A percentile compares a stretch with the other conserved stretches of the same genome.
phyloP scores from a whole-genome alignment of 2,888 invertebrate species.

The Seira sanloemensis region DNA sequence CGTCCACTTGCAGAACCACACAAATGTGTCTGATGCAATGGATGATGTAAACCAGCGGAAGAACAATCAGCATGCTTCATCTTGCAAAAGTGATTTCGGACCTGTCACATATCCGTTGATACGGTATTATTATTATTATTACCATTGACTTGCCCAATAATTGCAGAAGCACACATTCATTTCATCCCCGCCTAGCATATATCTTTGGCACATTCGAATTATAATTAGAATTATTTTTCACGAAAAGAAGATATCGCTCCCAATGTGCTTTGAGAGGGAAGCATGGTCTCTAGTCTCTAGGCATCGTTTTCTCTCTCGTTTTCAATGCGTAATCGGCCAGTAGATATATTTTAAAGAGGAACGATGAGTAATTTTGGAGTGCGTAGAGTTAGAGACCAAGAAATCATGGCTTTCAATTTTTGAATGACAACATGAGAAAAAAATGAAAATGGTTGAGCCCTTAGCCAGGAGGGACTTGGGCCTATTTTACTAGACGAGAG shows the following conservation, averaged over 20 bases:
- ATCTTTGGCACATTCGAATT: constrained; percentile 10
- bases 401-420: too few relatives aligned
- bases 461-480: too few relatives aligned
- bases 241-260: not conserved
- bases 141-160: not conserved
- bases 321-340: too few relatives aligned
- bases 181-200: constrained; percentile 10
- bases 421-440: too few relatives aligned
- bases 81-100: not conserved
- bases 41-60: constrained; percentile 30
- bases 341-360: too few relatives aligned
- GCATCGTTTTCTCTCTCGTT: constrained; percentile 10
- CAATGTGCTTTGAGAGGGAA: too few relatives aligned
- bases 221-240: not conserved
- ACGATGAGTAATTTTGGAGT: too few relatives aligned
- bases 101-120: not conserved
- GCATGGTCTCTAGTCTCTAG: not conserved
- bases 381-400: too few relatives aligned
- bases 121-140: not conserved
- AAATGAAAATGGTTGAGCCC: too few relatives aligned
- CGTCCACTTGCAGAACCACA: not conserved
- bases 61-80: not conserved
- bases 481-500: too few relatives aligned
- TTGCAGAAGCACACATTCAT: constrained; percentile 7
- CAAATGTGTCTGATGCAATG: constrained; percentile 22